phyloP scores from a whole-genome alignment of 2,797 vertebrate species.

The Glyptemys insculpta region DNA sequence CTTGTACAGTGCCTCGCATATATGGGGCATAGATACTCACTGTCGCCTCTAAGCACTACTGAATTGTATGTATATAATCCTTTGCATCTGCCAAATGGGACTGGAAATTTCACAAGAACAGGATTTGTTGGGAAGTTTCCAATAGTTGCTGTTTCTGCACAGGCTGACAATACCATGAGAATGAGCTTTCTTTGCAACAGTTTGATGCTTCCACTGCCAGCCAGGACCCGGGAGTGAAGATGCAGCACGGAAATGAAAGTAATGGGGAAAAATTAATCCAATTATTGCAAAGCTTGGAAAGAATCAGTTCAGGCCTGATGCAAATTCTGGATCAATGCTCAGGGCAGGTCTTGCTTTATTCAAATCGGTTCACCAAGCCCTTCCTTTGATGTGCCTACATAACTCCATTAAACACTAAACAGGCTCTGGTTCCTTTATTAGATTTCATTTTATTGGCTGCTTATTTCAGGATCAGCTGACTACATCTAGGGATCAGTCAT shows the following conservation, averaged over 20 bases:
- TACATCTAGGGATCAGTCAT: not conserved
- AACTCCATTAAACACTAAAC: not conserved
- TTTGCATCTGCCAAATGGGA: not conserved
- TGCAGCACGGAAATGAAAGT: not conserved
- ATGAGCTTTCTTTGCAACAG: not conserved
- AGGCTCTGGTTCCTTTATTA: not conserved
- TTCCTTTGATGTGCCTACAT: not conserved
- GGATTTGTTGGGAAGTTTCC: not conserved
- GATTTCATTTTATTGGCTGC: not conserved
- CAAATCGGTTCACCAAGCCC: not conserved
- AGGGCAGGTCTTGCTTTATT: not conserved
- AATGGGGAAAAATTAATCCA: not conserved
- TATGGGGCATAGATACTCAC: fast-evolving
- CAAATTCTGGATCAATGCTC: not conserved
- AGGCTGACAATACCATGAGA: not conserved
- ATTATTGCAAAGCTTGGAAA: not conserved
- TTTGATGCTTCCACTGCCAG: fast-evolving
- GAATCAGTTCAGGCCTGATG: not conserved
- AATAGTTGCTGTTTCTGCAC: not conserved
- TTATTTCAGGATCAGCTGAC: not conserved
- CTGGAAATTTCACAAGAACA: not conserved
- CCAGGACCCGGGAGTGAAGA: not conserved
- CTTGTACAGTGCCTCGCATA: not conserved
- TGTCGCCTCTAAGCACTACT: not conserved
- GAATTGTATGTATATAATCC: not conserved